Conservation (phyloP, 2,888 invertebrate species). For the Erannis defoliaria region DNA sequence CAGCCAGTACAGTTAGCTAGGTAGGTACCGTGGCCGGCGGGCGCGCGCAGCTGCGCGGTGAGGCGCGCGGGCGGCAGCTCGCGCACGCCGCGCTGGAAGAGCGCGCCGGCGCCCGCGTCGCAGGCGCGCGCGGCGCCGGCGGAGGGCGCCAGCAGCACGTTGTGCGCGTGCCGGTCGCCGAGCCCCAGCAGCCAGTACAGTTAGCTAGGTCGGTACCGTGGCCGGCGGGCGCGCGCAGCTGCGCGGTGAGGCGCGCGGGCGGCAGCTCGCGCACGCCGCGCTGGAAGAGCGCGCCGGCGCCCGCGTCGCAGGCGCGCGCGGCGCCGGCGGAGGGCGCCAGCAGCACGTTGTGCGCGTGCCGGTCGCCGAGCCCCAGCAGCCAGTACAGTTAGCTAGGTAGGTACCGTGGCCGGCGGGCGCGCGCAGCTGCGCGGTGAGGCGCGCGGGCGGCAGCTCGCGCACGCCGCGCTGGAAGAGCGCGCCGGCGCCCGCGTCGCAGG, state of each 20-base stretch:
- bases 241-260: constrained; percentile 57
- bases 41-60: constrained; percentile 48
- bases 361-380: constrained; percentile 38
- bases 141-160: constrained; percentile 19
- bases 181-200: no score
- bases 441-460: constrained; percentile 60
- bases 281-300: constrained; percentile 34
- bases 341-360: constrained; percentile 25
- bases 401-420: constrained; percentile 38
- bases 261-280: constrained; percentile 50
- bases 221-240: constrained; percentile 50
- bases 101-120: constrained; percentile 42
- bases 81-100: not conserved
- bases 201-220: no score
- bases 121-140: no score
- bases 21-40: constrained; percentile 31
- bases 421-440: constrained; percentile 53
- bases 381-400: not conserved
- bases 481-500: constrained; percentile 37
- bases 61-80: constrained; percentile 65
- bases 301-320: constrained; percentile 5
- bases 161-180: no score
- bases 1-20: no score
- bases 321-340: constrained; percentile 48
- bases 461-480: not conserved